Evolutionary conservation across 1,140 invertebrate species (phyloP), one percentile per base, ranked within the genome.

Genomic region (Diploscapter pachys): DNA sequence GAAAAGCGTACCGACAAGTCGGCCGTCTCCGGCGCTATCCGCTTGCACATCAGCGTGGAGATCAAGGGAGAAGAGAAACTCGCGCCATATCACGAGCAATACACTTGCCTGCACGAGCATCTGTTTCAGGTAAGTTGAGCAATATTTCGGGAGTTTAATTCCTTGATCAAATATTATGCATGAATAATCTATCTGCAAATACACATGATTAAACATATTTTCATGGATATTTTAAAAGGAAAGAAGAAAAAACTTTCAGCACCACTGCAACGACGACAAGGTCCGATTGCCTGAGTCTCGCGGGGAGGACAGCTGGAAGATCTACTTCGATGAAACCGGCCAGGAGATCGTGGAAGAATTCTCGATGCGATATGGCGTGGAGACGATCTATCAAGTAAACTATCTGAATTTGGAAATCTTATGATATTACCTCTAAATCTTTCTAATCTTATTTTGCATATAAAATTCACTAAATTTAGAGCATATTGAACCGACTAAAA

Each of bases 11-110:
- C 96, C 0, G 96, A 99, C 88, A 99, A 98, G 87, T 98, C 96
- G 9, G 96, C 96, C 5, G 97, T 99, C 5, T 98, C 95, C 0
- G 97, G 97, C 70, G 96, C 97, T 69, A 99, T 99, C 81, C 90
- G 96, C 59, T 89, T 99, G 52, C 96, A 99, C 87, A 99, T 99
- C 85, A 98, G 94, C 82, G 97, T 99, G 0, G 97, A 99, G 88
- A 99, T 99, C 81, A 99, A 99, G 82, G 97, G 97, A 71, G 97
- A 99, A 86, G 97, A 99, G 88, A 98, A 99, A 88, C 89, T 99
- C 13, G 97, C 96, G 3, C 96, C 97, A 5, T 99, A 99, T 87
- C 96, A 99, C 87, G 93, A 98, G 55, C 97, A 99, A 86, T 99
- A 99, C 87, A 99, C 97, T 50, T 99, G 96, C 86, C 90, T 99